These are phyloP conservation scores for Artibeus lituratus DNA, from an alignment of 2,797 vertebrate genomes.

Conservation along the genomic window DNA sequence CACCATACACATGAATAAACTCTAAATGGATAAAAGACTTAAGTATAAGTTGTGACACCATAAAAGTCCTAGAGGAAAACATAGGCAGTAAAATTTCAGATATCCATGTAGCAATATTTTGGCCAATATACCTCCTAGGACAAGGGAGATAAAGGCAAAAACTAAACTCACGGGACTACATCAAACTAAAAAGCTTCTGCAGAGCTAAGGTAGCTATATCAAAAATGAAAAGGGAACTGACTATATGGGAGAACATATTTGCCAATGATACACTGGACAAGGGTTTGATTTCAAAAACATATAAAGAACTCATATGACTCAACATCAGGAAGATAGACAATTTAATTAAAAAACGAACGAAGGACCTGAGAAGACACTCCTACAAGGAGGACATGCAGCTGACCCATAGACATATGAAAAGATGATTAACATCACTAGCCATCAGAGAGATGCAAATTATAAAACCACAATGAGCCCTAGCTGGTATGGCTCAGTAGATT, in stretches of 20 bases:
- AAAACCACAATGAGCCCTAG: background rate
- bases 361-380: background rate
- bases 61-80: background rate
- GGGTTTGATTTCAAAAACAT: background rate
- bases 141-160: background rate
- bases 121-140: background rate
- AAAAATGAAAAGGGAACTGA: background rate
- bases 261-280: background rate
- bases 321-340: background rate
- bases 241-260: background rate
- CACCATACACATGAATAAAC: no score
- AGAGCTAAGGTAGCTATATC: background rate
- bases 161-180: background rate
- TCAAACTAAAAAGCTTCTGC: background rate
- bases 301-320: background rate
- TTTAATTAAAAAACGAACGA: background rate
- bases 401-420: background rate
- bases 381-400: background rate
- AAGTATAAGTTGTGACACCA: background rate
- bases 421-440: background rate
- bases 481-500: no score
- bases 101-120: background rate
- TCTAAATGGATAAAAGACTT: no score
- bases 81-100: background rate
- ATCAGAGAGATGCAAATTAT: background rate